Percentiles rank a stretch among this genome's conserved stretches.
These are phyloP conservation scores for Popillia japonica DNA, from an alignment of 1,140 invertebrate genomes.

Conservation along the genomic window DNA sequence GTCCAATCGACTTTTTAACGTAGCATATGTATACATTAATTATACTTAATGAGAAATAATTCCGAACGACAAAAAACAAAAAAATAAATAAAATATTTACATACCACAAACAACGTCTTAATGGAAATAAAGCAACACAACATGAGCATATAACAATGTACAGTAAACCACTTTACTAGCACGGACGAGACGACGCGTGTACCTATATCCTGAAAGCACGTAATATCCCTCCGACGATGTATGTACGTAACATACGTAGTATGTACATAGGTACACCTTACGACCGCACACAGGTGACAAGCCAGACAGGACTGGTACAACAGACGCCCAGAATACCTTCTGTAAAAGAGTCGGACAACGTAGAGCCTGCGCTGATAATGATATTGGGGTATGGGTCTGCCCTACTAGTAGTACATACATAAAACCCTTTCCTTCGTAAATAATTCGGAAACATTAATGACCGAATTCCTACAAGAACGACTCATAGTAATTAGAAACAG, in stretches of 20 bases:
- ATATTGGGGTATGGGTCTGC: neutral
- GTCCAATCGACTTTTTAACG: too few relatives aligned
- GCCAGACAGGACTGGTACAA: neutral
- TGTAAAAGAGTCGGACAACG: neutral
- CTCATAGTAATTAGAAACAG: neutral
- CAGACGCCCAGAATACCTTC: neutral
- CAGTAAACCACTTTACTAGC: neutral
- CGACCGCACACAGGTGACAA: neutral
- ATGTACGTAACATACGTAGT: too few relatives aligned
- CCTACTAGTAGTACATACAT: too few relatives aligned
- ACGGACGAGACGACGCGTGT: neutral
- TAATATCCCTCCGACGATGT: too few relatives aligned
- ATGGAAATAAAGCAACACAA: too few relatives aligned
- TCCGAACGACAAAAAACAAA: too few relatives aligned
- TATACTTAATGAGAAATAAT: too few relatives aligned
- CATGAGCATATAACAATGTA: too few relatives aligned
- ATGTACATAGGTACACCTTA: neutral
- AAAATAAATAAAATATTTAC: too few relatives aligned
- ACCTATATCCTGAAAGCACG: neutral
- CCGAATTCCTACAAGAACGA: neutral
- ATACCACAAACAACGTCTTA: too few relatives aligned
- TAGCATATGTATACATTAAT: too few relatives aligned
- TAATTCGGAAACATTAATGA: neutral
- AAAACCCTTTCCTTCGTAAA: constrained; percentile 1
- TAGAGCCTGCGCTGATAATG: constrained; percentile 21